These are phyloP conservation scores for Prosopocoilus inquinatus DNA, from an alignment of 2,888 invertebrate species.

Conservation along the genomic window DNA sequence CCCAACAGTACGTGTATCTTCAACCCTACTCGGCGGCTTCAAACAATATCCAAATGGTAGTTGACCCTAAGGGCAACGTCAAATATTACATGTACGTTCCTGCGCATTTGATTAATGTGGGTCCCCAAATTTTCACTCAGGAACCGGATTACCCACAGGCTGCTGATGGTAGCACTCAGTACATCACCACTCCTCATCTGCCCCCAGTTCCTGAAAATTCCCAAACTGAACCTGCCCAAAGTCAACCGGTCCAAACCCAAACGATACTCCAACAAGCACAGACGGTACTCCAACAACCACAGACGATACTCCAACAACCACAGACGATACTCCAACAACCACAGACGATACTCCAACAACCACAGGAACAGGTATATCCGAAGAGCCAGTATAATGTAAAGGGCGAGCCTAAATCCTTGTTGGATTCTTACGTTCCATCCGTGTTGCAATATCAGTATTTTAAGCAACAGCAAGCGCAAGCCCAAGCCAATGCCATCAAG, in stretches of 20 bases:
- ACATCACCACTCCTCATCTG: constrained; percentile 14
- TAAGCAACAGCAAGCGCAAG: constrained; percentile 34
- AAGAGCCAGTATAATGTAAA: constrained; percentile 20
- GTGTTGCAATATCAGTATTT: constrained; percentile 43
- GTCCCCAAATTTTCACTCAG: constrained; percentile 19
- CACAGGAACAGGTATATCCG: too few relatives aligned
- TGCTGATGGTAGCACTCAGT: constrained; percentile 8
- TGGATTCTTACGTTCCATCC: constrained; percentile 55
- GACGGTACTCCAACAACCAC: constrained; percentile 10
- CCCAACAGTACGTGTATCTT: constrained; percentile 40
- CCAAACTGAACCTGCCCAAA: constrained; percentile 9
- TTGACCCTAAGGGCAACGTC: constrained; percentile 41
- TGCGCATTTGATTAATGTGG: constrained; percentile 21
- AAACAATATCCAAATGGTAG: constrained; percentile 40
- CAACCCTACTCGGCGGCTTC: constrained; percentile 38
- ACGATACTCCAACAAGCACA: constrained; percentile 12
- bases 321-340: constrained; percentile 14
- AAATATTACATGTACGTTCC: constrained; percentile 45
- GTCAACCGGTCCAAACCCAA: constrained; percentile 6
- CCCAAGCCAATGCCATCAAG: not conserved
- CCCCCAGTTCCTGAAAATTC: constrained; percentile 15
- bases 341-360: constrained; percentile 1
- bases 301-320: constrained; percentile 13
- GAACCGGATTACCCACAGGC: constrained; percentile 17
- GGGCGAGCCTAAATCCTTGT: constrained; percentile 50